Evolutionary conservation across 1,140 invertebrate genomes (phyloP), one percentile per base, ranked within the genome.

Genomic region (Uloborus diversus): DNA sequence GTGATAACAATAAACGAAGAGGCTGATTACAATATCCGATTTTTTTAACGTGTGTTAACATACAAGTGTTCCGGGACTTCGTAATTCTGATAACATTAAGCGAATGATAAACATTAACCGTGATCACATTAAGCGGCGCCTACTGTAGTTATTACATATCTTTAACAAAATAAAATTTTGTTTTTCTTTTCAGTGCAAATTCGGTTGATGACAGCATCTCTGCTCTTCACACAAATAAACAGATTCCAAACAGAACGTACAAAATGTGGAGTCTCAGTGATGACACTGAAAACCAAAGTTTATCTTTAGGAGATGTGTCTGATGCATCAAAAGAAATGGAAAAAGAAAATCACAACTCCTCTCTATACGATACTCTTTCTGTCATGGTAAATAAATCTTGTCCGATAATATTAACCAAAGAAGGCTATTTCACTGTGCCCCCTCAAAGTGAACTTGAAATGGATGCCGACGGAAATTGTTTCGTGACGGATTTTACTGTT

Each of bases 401-500:
- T n/a, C n/a, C n/a, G n/a, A 86, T 90, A 64, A 81, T 85, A 2
- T 81, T 88, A 35, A 84, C 82, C n/a, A 88, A 94, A 4, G 88
- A 90, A 1, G 94, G 93, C 11, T 97, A 97, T 86, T 97, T 95
- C 86, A 96, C 93, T 0, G 91, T 94, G 56, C 96, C 96, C 0
- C 87, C 91, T 13, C 81, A 96, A 73, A 91, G 94, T 65, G 93
- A 96, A 73, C 88, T 98, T 37, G 86, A 92, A 35, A 87, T 91
- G 13, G 89, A 94, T 86, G 85, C 85, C 47, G 90, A 94, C 85
- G 93, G 93, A 32, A 89, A 89, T 27, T 98, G 96, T 85, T 87
- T 94, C 33, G 93, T 98, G 13, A 92, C 94, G n/a, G 92, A 95
- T 82, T 94, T 99, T 81, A 95, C 94, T 0, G 89, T 99, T 62